Evolutionary conservation across 2,113 vertebrate genomes (phyloP), one percentile per base, ranked within the genome.

Genomic region (Uria lomvia): DNA sequence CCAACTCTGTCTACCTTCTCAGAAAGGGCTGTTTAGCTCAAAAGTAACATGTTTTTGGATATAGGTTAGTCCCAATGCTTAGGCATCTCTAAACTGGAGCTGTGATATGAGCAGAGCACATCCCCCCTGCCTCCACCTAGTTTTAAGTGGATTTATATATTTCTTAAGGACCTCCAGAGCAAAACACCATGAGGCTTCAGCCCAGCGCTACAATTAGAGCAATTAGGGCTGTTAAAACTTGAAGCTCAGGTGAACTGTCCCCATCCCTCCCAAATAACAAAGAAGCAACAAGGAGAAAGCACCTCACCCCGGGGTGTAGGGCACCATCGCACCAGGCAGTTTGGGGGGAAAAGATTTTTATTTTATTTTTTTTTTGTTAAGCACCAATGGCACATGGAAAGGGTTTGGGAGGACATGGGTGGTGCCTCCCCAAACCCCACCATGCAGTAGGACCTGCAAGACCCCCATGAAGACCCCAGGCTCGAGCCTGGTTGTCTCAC

Each of bases 311-410:
- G 1, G 12, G 4, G 2, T 12, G 27, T 45, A 59, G 34, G 45
- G 70, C 42, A 76, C 10, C 13, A 60, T 18, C 70, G 58, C 65
- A 59, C 6, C n/a, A 40, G 15, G 24, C 3, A 36, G 27, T 40
- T 22, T 2, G 16, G 50, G 22, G 22, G 16, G 3, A 12, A 75
- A 68, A 4, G 40, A 42, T 42, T 42, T 45, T 59, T 52, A 18
- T 42, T 58, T 40, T 67, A 15, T 10, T 42, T 52, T 49, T 50
- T 45, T 50, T 60, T 47, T 24, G 0, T 80, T 67, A 43, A 91
- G 11, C 24, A 19, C 34, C 8, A 62, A 0, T 1, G 8, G 18
- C 18, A 53, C 3, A 42, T 0, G 3, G 49, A 78, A 47, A 67
- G 32, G 14, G 9, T 70, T 84, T 42, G 5, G 14, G 6, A 9